Evolutionary conservation across 2,888 invertebrate genomes (phyloP).

Genomic region (Vesta saturnalis): DNA sequence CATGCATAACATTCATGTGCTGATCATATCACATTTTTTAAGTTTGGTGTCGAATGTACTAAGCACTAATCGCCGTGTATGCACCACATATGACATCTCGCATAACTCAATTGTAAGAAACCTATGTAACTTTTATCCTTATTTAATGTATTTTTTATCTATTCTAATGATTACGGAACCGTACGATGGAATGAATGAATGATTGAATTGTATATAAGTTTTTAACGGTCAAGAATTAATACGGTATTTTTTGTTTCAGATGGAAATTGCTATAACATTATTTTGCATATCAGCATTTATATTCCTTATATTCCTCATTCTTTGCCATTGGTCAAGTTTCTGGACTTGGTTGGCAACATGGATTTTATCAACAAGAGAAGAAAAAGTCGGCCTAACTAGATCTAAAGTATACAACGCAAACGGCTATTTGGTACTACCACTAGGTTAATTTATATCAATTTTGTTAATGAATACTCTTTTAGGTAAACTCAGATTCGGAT

Average conservation of each 20-base stretch:
- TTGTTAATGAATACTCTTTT: conserved; percentile 39
- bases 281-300: conserved; percentile 59
- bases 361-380: conserved; percentile 65
- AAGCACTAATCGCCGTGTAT: too few species aligned
- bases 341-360: conserved; percentile 64
- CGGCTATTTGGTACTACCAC: conserved; percentile 69
- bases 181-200: too few species aligned
- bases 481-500: conserved; percentile 74
- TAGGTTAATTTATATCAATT: background rate
- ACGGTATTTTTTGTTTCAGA: conserved; percentile 52
- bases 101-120: too few species aligned
- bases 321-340: conserved; percentile 61
- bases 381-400: conserved; percentile 66
- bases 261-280: conserved; percentile 58
- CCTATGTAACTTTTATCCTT: too few species aligned
- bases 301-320: conserved; percentile 58
- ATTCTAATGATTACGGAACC: too few species aligned
- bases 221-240: background rate
- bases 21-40: too few species aligned
- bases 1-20: too few species aligned
- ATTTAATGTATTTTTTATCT: too few species aligned
- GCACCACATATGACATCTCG: too few species aligned
- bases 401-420: conserved; percentile 71
- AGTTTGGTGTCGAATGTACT: too few species aligned
- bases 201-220: too few species aligned